phyloP scores from a whole-genome alignment of 1,140 invertebrate genomes.

The Holcopasites calliopsidis region DNA sequence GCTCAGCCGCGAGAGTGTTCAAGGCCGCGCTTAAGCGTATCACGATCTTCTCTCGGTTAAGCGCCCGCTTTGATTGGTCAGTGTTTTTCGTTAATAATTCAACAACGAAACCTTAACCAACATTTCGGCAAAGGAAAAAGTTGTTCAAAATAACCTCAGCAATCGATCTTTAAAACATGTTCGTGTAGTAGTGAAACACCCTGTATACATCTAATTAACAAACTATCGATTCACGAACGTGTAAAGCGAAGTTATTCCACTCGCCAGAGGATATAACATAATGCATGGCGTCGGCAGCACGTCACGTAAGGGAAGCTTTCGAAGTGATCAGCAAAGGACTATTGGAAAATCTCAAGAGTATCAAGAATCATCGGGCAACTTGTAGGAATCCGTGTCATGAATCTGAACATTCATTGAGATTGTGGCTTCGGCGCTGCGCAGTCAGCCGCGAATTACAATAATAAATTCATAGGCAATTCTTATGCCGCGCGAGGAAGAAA shows the following conservation, averaged over 20 bases:
- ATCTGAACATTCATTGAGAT: conserved; percentile 54
- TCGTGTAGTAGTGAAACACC: no score
- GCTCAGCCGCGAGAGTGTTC: no score
- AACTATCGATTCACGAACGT: neutral
- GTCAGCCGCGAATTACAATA: conserved; percentile 53
- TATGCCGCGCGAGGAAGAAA: conserved; percentile 45
- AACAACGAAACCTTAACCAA: no score
- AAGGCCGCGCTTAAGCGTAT: no score
- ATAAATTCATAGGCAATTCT: conserved; percentile 68
- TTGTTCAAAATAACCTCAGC: no score
- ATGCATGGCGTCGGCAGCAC: conserved; percentile 24
- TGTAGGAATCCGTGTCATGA: conserved; percentile 57
- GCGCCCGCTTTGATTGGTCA: no score
- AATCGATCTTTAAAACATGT: no score
- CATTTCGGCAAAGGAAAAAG: no score
- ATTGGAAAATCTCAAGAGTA: conserved; percentile 52
- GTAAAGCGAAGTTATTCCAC: neutral
- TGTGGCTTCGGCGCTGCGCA: conserved; percentile 31
- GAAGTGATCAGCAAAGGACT: conserved; percentile 54
- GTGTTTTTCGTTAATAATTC: no score
- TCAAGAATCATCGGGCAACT: conserved; percentile 50
- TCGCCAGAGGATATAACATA: conserved; percentile 20
- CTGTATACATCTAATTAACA: no score
- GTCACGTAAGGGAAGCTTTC: conserved; percentile 54
- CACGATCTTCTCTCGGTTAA: no score